phyloP scores from a whole-genome alignment of 2,888 invertebrate genomes.

The Bombyx huttoni region DNA sequence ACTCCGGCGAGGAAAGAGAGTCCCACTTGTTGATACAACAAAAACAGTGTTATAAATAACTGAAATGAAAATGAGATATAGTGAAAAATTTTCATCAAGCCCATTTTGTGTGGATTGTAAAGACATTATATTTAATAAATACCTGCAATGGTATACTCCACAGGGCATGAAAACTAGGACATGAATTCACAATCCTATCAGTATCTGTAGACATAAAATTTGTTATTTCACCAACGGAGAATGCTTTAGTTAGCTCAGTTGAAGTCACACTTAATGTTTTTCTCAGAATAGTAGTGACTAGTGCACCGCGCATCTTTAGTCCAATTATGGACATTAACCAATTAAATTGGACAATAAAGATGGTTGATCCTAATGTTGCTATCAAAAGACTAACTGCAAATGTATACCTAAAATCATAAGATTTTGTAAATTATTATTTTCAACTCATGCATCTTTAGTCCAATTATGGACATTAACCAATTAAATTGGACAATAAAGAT shows the following conservation, averaged over 20 bases:
- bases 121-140: not conserved
- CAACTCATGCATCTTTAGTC: constrained; percentile 41
- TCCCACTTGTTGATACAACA: constrained; percentile 91
- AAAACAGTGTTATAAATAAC: constrained; percentile 84
- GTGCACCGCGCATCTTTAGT: constrained; percentile 87
- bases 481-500: constrained; percentile 91
- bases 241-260: constrained; percentile 55
- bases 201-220: constrained; percentile 98
- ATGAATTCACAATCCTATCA: constrained; percentile 95
- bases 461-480: constrained; percentile 87
- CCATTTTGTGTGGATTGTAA: not conserved
- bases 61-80: constrained; percentile 43
- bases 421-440: not conserved
- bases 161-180: constrained; percentile 94
- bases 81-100: not conserved
- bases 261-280: constrained; percentile 62
- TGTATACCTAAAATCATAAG: constrained; percentile 33
- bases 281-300: constrained; percentile 82
- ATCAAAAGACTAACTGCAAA: constrained; percentile 53
- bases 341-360: constrained; percentile 90
- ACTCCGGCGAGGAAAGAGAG: constrained; percentile 93
- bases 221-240: constrained; percentile 87
- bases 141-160: constrained; percentile 97
- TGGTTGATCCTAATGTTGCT: constrained; percentile 72
- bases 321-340: constrained; percentile 88